phyloP scores from a whole-genome alignment of 1,140 invertebrate genomes.

The Potamilus streckersoni region DNA sequence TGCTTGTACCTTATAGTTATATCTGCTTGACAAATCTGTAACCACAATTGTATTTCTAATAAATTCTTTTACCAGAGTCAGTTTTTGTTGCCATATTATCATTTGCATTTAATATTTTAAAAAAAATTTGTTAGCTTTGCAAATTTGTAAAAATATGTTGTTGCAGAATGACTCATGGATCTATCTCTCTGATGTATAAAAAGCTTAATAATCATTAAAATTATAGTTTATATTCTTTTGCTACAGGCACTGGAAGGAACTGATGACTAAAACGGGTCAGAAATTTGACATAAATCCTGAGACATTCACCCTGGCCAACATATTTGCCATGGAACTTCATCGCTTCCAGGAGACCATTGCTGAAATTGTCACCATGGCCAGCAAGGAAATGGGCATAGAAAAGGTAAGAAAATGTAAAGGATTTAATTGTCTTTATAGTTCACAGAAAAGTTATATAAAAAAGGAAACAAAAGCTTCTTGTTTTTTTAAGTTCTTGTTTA shows the following conservation, averaged over 20 bases:
- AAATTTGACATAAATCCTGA: slow-evolving; percentile 88
- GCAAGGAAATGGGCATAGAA: slow-evolving; percentile 90
- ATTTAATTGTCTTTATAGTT: no score
- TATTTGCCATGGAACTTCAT: slow-evolving; percentile 91
- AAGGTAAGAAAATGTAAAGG: slow-evolving; percentile 63
- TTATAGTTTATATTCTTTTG: not conserved
- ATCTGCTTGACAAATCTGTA: no score
- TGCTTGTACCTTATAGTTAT: no score
- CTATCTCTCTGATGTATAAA: no score
- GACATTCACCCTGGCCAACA: slow-evolving; percentile 87
- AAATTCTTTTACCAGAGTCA: no score
- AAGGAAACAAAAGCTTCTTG: not conserved
- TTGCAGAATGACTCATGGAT: no score
- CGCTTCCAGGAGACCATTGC: slow-evolving; percentile 83
- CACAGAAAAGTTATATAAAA: not conserved
- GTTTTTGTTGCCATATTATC: no score
- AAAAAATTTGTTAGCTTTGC: no score
- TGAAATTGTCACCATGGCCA: slow-evolving; percentile 87
- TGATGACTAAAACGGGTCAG: slow-evolving; percentile 87
- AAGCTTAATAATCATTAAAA: no score
- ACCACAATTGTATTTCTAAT: no score
- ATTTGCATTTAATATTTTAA: no score
- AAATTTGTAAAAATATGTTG: no score
- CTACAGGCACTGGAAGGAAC: slow-evolving; percentile 81
- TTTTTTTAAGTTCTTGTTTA: not conserved